Evolutionary conservation across 2,888 invertebrate genomes (phyloP).

Genomic region (Tipula helvola): DNA sequence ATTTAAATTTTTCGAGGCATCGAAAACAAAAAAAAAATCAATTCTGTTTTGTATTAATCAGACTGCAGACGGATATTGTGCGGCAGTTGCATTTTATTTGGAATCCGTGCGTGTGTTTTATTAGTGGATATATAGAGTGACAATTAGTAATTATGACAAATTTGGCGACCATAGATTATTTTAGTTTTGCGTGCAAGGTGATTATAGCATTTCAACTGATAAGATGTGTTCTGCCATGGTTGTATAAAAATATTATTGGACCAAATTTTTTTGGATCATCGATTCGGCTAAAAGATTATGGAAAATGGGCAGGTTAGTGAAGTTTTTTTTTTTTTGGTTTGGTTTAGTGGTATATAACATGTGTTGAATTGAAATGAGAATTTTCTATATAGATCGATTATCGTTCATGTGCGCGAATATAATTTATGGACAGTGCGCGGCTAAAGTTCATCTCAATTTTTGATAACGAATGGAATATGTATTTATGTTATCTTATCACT

Average conservation of each 20-base stretch:
- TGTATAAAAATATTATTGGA: conserved; percentile 38
- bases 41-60: not conserved
- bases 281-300: conserved; percentile 53
- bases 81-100: not conserved
- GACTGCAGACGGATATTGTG: not conserved
- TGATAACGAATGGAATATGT: not conserved
- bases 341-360: not conserved
- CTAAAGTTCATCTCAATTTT: not conserved
- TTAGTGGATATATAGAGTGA: not conserved
- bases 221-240: conserved; percentile 30
- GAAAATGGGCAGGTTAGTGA: conserved; percentile 70
- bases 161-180: not conserved
- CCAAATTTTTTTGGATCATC: conserved; percentile 43
- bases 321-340: not conserved
- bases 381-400: not conserved
- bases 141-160: not conserved
- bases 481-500: not conserved
- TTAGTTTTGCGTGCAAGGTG: conserved; percentile 22
- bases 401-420: not conserved
- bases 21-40: not conserved
- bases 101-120: not conserved
- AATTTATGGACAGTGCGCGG: not conserved
- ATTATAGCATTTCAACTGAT: conserved; percentile 31
- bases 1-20: not conserved
- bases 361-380: not conserved